Conservation (phyloP, 2,888 invertebrate genomes). For the Antitype chi region DNA sequence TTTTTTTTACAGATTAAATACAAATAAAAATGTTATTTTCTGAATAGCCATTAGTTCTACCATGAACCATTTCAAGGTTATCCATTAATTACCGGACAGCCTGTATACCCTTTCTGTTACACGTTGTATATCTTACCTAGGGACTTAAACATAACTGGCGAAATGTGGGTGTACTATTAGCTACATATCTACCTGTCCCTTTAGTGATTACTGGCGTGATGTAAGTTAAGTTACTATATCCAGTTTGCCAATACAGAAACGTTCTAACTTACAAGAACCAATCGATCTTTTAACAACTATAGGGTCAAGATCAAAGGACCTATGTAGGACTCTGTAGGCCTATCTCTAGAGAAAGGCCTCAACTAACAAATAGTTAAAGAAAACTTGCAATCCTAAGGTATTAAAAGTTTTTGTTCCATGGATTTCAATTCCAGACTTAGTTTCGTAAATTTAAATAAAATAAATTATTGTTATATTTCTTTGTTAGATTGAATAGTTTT, state of each 20-base stretch:
- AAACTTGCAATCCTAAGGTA: conserved; percentile 32
- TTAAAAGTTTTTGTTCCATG: conserved; percentile 47
- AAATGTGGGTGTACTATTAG: neutral
- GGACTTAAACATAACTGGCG: neutral
- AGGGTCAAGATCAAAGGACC: neutral
- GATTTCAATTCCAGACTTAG: conserved; percentile 49
- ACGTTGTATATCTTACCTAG: too few relatives aligned
- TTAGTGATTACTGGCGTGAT: too few relatives aligned
- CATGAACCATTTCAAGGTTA: too few relatives aligned
- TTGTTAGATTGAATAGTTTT: conserved; percentile 27
- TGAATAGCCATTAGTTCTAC: too few relatives aligned
- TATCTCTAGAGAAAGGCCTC: conserved; percentile 13
- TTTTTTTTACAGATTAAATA: too few relatives aligned
- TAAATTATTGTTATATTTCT: conserved; percentile 32
- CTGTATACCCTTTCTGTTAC: too few relatives aligned
- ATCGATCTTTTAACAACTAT: conserved; percentile 1
- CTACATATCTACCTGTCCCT: neutral
- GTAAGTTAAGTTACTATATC: too few relatives aligned
- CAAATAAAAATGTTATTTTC: too few relatives aligned
- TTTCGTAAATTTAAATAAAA: too few relatives aligned
- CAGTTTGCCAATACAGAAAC: neutral
- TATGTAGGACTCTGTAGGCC: neutral
- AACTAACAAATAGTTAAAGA: conserved; percentile 3
- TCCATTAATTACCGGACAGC: too few relatives aligned
- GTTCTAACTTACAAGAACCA: neutral